Evolutionary conservation across 2,888 invertebrate genomes (phyloP).

Genomic region (Drosophila emarginata): DNA sequence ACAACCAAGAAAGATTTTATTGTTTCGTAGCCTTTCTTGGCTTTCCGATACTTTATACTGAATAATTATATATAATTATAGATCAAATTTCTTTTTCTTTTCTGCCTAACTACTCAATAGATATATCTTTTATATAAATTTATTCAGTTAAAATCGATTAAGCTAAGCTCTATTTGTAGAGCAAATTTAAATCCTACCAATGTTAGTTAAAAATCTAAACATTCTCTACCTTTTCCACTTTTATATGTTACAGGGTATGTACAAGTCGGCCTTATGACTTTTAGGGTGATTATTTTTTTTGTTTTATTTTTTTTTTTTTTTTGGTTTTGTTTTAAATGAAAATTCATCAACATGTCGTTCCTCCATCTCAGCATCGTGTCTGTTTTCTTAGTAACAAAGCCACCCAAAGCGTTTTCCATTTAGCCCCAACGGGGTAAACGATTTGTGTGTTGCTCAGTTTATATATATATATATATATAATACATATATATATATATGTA

Average conservation of each 20-base stretch:
- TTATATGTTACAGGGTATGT: background rate
- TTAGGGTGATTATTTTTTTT: background rate
- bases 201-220: no score
- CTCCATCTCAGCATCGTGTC: conserved; percentile 24
- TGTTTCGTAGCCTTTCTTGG: no score
- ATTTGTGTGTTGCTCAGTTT: conserved; percentile 45
- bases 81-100: no score
- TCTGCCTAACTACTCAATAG: no score
- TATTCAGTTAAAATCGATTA: background rate
- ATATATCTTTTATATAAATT: background rate
- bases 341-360: conserved; percentile 77
- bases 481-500: conserved; percentile 34
- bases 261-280: background rate
- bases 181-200: background rate
- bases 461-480: conserved; percentile 32
- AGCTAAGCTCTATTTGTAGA: no score
- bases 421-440: conserved; percentile 71
- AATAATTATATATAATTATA: no score
- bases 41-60: no score
- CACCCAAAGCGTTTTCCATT: conserved; percentile 79
- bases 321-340: conserved; percentile 66
- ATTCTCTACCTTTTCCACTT: no score
- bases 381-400: conserved; percentile 77
- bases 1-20: no score
- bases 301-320: background rate